A percentile compares a stretch with the other conserved stretches of the same genome.
These are phyloP conservation scores for Agrotis segetum DNA, from an alignment of 2,888 invertebrate species.

Conservation along the genomic window DNA sequence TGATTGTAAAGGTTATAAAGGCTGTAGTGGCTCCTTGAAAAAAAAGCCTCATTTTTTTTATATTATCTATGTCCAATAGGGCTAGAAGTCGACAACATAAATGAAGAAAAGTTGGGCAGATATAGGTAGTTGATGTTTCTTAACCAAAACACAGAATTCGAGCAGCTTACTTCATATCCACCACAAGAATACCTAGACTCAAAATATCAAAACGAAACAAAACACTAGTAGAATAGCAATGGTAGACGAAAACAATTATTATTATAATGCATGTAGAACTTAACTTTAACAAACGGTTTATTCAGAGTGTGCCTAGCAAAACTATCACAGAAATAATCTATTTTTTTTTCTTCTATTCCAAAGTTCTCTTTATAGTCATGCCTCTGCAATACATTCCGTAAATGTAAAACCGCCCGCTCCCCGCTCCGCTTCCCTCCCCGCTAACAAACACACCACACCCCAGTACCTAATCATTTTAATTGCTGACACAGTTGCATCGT, in stretches of 20 bases:
- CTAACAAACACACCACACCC: constrained; percentile 66
- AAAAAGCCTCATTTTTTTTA: no score
- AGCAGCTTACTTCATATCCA: no score
- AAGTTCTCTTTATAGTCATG: no score
- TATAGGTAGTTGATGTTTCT: no score
- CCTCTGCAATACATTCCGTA: no score
- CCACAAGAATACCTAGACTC: background rate
- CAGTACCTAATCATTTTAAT: constrained; percentile 85
- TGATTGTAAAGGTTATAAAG: background rate
- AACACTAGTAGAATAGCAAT: background rate
- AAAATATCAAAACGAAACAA: background rate
- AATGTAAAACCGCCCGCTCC: constrained; percentile 6
- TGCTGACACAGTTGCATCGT: constrained; percentile 86
- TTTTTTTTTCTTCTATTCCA: no score
- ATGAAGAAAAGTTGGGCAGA: no score
- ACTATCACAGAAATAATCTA: no score
- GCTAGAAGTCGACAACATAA: background rate
- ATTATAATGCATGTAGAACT: background rate
- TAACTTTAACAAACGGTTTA: background rate
- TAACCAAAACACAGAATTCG: no score
- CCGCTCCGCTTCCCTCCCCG: constrained; percentile 63
- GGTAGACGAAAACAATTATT: background rate
- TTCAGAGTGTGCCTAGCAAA: no score
- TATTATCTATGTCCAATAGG: no score
- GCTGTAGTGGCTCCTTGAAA: background rate